Base-by-base conservation (phyloP, 2,797 vertebrate genomes). In the Ctenochaetus hawaiiensis region DNA sequence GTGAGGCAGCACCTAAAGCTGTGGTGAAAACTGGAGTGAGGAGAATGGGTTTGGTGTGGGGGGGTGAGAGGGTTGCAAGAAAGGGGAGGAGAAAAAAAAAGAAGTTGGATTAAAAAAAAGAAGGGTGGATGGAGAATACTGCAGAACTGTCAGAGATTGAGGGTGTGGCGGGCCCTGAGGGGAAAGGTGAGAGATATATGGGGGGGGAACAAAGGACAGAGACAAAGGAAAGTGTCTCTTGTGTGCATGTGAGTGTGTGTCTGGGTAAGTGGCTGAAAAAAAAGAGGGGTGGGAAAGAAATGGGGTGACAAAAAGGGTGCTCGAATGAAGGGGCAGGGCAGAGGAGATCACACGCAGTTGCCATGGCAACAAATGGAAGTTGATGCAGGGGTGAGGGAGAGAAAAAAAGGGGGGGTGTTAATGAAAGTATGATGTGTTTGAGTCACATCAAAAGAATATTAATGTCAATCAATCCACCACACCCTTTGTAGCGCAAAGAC, bases 321-420 rank as follows among this genome's bases (percentile, higher is more conserved):
- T 83, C 58, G 56, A 78, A 79, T 61, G 75, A 44, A 80, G 37
- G 67, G 81, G 81, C 56, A 68, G 72, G 81, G 76, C 72, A 74
- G 63, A 62, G 64, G 77, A 81, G 88, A 94, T 94, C 89, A 94
- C 91, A 92, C 52, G 26, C 71, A 53, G 94, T 95, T 95, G 75
- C 93, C 90, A 94, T 95, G 91, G 93, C 77, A 93, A 95, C 94
- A 93, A 93, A 94, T 93, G 88, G 85, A 93, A 91, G 88, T 87
- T 89, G 83, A 83, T 84, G 79, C 69, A 64, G 65, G 81, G 77
- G 59, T 67, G 77, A 66, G 70, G 63, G 70, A 20, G 18, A 56
- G 57, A n/a, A 43, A 61, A 61, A n/a, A 18, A 12, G 13, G 37
- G 11, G 44, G 49, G 60, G 75, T 30, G 71, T 76, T 83, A 75